phyloP scores from a whole-genome alignment of 2,888 invertebrate genomes.

The Falcaria lacertinaria region DNA sequence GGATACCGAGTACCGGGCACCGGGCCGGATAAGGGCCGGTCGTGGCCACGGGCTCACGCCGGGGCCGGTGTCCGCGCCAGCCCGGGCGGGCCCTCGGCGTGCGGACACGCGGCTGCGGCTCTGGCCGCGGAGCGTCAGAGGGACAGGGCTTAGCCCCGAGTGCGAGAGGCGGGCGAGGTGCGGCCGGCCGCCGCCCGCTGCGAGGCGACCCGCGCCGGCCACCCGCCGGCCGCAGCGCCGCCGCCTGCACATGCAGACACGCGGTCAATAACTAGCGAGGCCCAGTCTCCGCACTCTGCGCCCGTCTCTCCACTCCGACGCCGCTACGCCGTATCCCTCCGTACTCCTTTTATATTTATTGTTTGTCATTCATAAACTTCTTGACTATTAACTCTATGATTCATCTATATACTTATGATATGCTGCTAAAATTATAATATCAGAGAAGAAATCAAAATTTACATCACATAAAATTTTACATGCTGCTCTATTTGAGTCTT shows the following conservation, averaged over 20 bases:
- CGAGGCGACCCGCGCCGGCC: constrained; percentile 46
- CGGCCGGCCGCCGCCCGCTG: constrained; percentile 34
- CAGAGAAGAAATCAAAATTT: constrained; percentile 7
- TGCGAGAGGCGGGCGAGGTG: constrained; percentile 43
- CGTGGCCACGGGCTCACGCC: constrained; percentile 17
- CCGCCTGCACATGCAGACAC: constrained; percentile 77
- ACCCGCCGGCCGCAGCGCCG: constrained; percentile 60
- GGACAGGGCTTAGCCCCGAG: constrained; percentile 63
- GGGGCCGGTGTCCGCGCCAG: constrained; percentile 28
- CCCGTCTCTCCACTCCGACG: constrained; percentile 48
- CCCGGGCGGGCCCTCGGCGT: constrained; percentile 37
- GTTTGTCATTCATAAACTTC: constrained; percentile 16
- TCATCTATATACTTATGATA: neutral
- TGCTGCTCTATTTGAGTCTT: constrained; percentile 25
- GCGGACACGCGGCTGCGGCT: constrained; percentile 64
- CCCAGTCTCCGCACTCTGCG: constrained; percentile 33
- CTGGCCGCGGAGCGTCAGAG: constrained; percentile 63
- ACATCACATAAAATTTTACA: neutral
- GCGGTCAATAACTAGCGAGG: constrained; percentile 35
- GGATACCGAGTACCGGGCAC: constrained; percentile 36
- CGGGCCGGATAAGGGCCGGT: constrained; percentile 30
- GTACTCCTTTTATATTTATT: constrained; percentile 16
- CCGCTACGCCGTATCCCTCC: constrained; percentile 55
- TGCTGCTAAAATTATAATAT: constrained; percentile 1
- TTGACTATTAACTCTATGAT: constrained; percentile 4